Percentiles rank a stretch among this genome's conserved stretches.
phyloP scores from a whole-genome alignment of 2,113 vertebrate genomes.

The Regulus satrapa region DNA sequence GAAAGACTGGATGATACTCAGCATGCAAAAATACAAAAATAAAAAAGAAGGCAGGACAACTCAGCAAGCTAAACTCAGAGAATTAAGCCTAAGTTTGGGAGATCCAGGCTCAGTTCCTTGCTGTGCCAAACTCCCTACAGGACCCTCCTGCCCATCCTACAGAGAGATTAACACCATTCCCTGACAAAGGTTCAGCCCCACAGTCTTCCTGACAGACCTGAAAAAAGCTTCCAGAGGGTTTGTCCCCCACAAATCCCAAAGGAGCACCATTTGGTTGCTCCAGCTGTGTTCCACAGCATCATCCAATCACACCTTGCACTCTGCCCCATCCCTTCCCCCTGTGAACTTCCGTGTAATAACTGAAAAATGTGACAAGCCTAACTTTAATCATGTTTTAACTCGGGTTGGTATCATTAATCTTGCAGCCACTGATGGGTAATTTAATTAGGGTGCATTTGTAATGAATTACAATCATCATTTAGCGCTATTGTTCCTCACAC shows the following conservation, averaged over 20 bases:
- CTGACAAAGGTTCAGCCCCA: neutral
- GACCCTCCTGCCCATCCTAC: neutral
- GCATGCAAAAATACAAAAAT: neutral
- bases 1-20: neutral
- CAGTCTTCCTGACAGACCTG: neutral
- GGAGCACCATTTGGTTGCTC: neutral
- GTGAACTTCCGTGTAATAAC: neutral
- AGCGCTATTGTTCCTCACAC: conserved; percentile 34
- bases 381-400: conserved; percentile 57
- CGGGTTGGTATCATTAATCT: conserved; percentile 67
- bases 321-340: neutral
- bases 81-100: neutral
- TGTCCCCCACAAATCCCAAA: neutral
- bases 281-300: neutral
- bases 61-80: neutral
- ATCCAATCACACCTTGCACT: neutral
- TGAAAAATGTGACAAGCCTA: conserved; percentile 33
- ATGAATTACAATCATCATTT: conserved; percentile 76
- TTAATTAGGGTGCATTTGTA: conserved; percentile 73
- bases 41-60: neutral
- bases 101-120: neutral
- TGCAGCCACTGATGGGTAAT: conserved; percentile 63
- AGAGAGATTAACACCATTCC: neutral
- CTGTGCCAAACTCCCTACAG: neutral
- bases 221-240: neutral